Percentiles rank a stretch among this genome's conserved stretches.
Evolutionary conservation across 2,797 vertebrate genomes (phyloP).

Genomic region (Manis pentadactyla): DNA sequence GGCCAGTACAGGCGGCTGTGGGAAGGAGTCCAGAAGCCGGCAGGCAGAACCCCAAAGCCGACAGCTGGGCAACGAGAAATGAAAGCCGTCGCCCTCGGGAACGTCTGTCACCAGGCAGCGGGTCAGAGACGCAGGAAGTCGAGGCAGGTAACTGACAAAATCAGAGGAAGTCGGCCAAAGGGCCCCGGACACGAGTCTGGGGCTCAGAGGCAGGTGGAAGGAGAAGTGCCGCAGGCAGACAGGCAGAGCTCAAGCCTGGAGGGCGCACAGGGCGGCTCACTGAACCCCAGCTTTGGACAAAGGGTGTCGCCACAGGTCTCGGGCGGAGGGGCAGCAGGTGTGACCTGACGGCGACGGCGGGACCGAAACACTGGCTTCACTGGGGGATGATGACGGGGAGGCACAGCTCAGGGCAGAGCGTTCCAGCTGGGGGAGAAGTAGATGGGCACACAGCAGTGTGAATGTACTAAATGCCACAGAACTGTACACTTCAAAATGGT

Average conservation of each 20-base stretch:
- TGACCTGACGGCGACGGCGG: not conserved
- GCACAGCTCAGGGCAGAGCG: not conserved
- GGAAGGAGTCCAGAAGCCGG: not conserved
- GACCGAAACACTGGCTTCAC: not conserved
- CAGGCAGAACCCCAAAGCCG: not conserved
- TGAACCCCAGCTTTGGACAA: not conserved
- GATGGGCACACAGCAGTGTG: not conserved
- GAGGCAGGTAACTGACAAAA: not conserved
- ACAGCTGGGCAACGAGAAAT: not conserved
- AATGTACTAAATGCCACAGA: not conserved
- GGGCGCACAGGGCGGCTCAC: rapidly evolving
- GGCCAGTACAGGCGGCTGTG: not conserved
- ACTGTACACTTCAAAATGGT: not conserved
- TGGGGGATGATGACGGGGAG: not conserved
- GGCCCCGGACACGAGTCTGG: not conserved
- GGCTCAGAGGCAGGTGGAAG: not conserved
- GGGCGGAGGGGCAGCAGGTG: not conserved
- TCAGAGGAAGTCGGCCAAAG: not conserved
- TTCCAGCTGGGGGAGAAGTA: not conserved
- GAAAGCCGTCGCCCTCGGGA: not conserved
- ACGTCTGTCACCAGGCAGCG: not conserved
- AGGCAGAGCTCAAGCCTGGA: not conserved
- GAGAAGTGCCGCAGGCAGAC: not conserved
- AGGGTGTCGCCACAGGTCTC: not conserved
- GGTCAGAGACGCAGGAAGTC: not conserved